These are phyloP conservation scores for Paguma larvata DNA, from an alignment of 2,797 vertebrate genomes.

Conservation along the genomic window DNA sequence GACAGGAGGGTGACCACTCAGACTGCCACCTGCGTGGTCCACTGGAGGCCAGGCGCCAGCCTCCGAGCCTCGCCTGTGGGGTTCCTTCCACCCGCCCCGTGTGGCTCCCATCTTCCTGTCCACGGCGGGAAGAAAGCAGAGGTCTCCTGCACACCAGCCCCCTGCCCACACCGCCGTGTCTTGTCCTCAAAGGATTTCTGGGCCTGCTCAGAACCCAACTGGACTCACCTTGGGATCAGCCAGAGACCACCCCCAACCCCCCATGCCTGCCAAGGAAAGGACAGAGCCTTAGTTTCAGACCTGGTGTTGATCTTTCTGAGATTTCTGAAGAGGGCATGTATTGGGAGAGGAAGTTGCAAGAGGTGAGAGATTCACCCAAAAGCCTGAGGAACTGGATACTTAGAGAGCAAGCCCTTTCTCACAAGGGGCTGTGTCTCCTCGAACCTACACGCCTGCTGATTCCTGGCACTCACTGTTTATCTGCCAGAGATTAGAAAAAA, in stretches of 20 bases:
- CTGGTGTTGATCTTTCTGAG: not conserved
- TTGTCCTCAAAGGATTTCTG: not conserved
- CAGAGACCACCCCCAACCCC: no score
- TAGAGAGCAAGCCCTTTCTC: not conserved
- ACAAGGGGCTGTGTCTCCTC: not conserved
- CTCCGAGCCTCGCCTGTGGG: not conserved
- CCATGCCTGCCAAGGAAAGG: not conserved
- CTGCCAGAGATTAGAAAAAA: conserved; percentile 16
- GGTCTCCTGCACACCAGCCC: no score
- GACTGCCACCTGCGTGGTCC: not conserved
- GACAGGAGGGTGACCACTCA: not conserved
- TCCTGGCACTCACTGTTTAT: not conserved
- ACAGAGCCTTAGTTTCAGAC: not conserved
- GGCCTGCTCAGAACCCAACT: not conserved
- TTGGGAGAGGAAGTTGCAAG: not conserved
- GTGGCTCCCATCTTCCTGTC: not conserved
- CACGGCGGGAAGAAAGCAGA: not conserved
- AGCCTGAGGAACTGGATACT: not conserved
- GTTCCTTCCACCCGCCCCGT: not conserved
- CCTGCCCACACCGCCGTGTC: fast-evolving
- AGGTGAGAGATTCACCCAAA: not conserved
- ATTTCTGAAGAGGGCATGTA: not conserved
- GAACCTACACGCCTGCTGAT: not conserved
- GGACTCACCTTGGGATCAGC: not conserved
- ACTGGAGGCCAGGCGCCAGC: not conserved